Evolutionary conservation across 2,113 vertebrate genomes (phyloP).

Genomic region (Saccopteryx leptura): DNA sequence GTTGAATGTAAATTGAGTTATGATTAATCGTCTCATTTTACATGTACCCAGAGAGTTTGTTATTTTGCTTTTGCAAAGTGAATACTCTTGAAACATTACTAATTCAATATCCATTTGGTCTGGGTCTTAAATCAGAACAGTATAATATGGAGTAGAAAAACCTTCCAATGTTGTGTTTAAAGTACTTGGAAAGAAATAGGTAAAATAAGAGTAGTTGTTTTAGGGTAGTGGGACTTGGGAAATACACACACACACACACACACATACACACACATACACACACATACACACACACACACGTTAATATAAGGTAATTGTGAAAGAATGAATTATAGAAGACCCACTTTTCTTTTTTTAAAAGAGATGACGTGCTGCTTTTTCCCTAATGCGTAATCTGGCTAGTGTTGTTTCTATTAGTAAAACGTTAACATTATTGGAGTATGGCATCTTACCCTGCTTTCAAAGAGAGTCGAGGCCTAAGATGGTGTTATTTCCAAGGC

Average conservation of each 20-base stretch:
- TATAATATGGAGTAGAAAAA: slow-evolving; percentile 8
- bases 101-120: not conserved
- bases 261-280: not conserved
- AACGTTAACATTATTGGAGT: not conserved
- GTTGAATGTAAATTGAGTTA: slow-evolving; percentile 50
- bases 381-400: not conserved
- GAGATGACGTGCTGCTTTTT: not conserved
- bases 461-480: not conserved
- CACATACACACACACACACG: not conserved
- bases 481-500: not conserved
- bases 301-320: not conserved
- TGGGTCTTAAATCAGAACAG: slow-evolving; percentile 24
- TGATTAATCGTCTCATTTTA: slow-evolving; percentile 36
- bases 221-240: not conserved
- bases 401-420: not conserved
- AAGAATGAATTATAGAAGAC: not conserved
- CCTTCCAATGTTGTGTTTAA: slow-evolving; percentile 44
- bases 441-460: not conserved
- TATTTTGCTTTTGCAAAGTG: slow-evolving; percentile 57
- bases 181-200: slow-evolving; percentile 21
- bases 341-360: slow-evolving; percentile 14
- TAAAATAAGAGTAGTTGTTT: slow-evolving; percentile 41
- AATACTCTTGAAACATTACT: not conserved
- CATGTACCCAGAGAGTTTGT: slow-evolving; percentile 20
- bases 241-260: not conserved